Conservation (phyloP, 2,113 vertebrate genomes). For the Diglossa brunneiventris region DNA sequence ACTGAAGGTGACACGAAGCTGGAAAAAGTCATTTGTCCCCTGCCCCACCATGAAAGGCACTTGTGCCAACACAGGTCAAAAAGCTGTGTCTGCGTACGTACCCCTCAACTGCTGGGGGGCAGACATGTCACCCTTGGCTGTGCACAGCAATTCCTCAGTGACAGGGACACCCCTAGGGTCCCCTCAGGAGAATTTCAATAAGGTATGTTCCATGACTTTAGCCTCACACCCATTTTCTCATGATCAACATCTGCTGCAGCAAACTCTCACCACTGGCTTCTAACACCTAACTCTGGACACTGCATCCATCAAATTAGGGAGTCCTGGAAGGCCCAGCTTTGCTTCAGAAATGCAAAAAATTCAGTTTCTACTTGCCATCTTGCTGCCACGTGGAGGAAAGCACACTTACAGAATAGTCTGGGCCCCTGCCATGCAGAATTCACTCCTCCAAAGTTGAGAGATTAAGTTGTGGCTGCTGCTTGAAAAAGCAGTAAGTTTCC, state of each 20-base stretch:
- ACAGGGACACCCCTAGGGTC: fast-evolving
- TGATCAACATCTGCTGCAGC: not conserved
- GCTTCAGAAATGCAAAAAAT: not conserved
- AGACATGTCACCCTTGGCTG: fast-evolving
- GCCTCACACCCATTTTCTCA: not conserved
- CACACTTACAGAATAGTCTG: not conserved
- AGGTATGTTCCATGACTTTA: not conserved
- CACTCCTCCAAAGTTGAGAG: not conserved
- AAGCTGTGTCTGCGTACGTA: fast-evolving
- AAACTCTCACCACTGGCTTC: not conserved
- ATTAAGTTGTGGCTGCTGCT: not conserved
- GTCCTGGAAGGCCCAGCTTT: not conserved
- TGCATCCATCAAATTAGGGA: not conserved
- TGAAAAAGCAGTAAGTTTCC: not conserved
- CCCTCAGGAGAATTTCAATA: not conserved
- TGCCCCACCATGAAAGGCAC: not conserved
- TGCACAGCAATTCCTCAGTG: not conserved
- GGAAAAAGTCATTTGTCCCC: not conserved
- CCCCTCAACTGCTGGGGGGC: not conserved
- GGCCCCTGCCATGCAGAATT: not conserved
- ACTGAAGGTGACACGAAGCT: not conserved
- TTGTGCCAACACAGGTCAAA: not conserved
- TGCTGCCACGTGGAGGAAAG: not conserved
- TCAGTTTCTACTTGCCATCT: not conserved
- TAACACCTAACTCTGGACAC: not conserved